Base-by-base conservation (phyloP, 1,140 invertebrate genomes). In the Drosophila cardini region DNA sequence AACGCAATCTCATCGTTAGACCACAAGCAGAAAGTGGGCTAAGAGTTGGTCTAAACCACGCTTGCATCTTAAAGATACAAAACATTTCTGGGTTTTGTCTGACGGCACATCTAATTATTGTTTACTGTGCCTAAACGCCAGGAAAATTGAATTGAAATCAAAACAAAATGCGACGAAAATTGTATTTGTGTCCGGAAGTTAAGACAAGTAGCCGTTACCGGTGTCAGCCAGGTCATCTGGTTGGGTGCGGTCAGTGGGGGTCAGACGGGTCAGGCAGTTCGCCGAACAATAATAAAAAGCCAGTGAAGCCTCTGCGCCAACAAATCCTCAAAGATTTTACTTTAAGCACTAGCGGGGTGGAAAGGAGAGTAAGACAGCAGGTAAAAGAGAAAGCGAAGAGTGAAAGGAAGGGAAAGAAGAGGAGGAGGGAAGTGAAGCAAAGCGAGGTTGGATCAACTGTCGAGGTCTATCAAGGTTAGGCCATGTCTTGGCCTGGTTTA, bases 81-180 rank as follows among this genome's bases (percentile, higher is more conserved):
- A 30, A 15, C 45, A 46, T 36, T 50, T 56, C 34, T 56, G 36
- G 42, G 50, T 21, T 73, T 55, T 43, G 64, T 34, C 21, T 26
- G 55, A 57, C 58, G 68, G 79, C 72, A 79, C 69, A 87, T 87
- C 83, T 87, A 87, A 87, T 87, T 87, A 83, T 89, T 87, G 83
- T 87, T 87, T 87, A 79, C 79, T 69, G 69, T 89, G 76, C 83
- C 77, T 87, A 87, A 87, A 79, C 76, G 84, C 76, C 83, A 64
- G 80, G 62, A 87, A 87, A 87, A 87, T 87, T 87, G 76, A 87
- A 87, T 87, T 87, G 83, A 76, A 87, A 79, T 76, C 83, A 78
- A 78, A 73, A 81, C 62, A 72, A 85, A 86, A 87, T 79, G 76
- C 76, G 68, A 87, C 46, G 75, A 76, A 87, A 86, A 86, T 86